Base-by-base conservation (phyloP, 2,888 invertebrate genomes). In the Chalcis sispes region DNA sequence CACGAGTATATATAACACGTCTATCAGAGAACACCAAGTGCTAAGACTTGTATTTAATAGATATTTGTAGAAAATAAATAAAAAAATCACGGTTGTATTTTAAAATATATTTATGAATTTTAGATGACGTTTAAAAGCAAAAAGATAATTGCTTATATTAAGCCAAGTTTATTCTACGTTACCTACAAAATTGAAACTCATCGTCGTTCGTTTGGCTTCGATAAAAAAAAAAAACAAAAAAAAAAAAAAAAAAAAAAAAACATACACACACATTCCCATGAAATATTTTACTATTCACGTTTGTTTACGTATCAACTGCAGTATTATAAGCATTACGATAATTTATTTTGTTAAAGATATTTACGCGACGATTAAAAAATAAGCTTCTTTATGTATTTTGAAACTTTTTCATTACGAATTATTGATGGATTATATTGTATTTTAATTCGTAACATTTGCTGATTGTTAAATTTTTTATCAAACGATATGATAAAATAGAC, bases 1-100 rank as follows among this genome's bases (percentile, higher is more conserved):
- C 64, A 32, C 32, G 32, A 50, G n/a, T 20, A 46, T 27, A 25
- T 27, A n/a, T 40, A 50, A 65, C 18, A n/a, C 42, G 36, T 73
- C 69, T 50, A 70, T 36, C 69, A 52, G 48, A 64, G 48, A 82
- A 85, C 85, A 84, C 85, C 84, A 84, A 84, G 83, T 79, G 27
- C 80, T 83, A 42, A 42, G 42, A 42, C 42, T 42, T 75, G 64
- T 77, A 81, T 50, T 70, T 40, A 29, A 27, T 40, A 71, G 42
- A 10, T 62, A 62, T 29, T 52, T 42, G 25, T 71, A 62, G 61
- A 58, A 15, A 20, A 36, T 0, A 46, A n/a, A n/a, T n/a, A n/a
- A n/a, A n/a, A n/a, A n/a, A n/a, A n/a, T n/a, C 25, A 29, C 18
- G 29, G 29, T 70, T 62, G 29, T 42, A 70, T 58, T 69, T 40